Conservation (phyloP, 1,140 invertebrate species). For the Pseudomyrmex sp. region DNA sequence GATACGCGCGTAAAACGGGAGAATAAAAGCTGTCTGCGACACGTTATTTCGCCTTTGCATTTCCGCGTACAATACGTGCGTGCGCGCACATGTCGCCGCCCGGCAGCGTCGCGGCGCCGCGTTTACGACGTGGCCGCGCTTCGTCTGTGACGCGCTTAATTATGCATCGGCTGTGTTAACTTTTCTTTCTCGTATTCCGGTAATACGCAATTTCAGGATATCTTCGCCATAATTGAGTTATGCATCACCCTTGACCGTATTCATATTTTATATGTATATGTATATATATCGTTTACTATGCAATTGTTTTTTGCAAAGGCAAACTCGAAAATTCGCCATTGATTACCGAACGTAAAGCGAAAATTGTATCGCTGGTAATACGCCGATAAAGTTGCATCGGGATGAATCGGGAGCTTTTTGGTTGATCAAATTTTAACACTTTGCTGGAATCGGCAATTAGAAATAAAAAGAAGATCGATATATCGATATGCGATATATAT, state of each 20-base stretch:
- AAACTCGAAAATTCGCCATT: too few species aligned
- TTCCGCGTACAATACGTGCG: conserved; percentile 46
- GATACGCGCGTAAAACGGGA: conserved; percentile 14
- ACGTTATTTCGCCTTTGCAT: conserved; percentile 54
- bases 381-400: too few species aligned
- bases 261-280: too few species aligned
- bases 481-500: too few species aligned
- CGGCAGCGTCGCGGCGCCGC: conserved; percentile 11
- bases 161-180: conserved; percentile 46
- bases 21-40: conserved; percentile 59
- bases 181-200: conserved; percentile 5
- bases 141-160: conserved; percentile 39
- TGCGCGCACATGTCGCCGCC: background rate
- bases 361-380: too few species aligned
- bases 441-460: too few species aligned
- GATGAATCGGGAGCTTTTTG: too few species aligned
- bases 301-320: too few species aligned
- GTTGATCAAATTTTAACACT: too few species aligned
- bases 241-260: background rate
- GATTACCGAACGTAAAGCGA: too few species aligned
- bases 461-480: too few species aligned
- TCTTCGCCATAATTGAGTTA: conserved; percentile 38
- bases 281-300: too few species aligned
- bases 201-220: conserved; percentile 52
- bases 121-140: conserved; percentile 34